These are phyloP conservation scores for Picathartes gymnocephalus DNA, from an alignment of 2,113 vertebrate species.

Conservation along the genomic window DNA sequence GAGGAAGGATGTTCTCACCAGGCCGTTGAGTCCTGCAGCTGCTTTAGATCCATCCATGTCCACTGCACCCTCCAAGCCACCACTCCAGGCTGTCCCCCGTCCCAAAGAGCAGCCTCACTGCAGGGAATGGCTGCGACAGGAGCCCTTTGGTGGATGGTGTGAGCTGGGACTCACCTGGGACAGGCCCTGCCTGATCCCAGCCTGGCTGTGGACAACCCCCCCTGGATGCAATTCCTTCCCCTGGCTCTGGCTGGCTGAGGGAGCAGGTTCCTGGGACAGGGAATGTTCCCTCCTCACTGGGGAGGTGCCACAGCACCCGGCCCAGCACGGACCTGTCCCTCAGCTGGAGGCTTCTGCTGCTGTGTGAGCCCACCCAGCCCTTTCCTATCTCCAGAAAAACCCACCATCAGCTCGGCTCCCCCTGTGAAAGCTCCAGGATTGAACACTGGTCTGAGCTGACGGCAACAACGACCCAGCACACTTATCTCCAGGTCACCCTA, in stretches of 20 bases:
- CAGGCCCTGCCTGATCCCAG: not conserved
- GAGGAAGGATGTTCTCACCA: not conserved
- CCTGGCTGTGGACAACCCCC: not conserved
- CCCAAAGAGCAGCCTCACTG: not conserved
- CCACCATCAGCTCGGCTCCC: accelerated
- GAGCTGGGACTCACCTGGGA: not conserved
- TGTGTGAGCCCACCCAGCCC: accelerated
- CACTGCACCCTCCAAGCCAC: not conserved
- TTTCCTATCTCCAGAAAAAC: not conserved
- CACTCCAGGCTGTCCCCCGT: not conserved
- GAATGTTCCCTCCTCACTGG: accelerated
- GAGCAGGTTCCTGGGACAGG: not conserved
- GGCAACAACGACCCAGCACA: not conserved
- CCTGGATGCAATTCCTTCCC: not conserved
- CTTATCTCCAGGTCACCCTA: slow-evolving; percentile 43
- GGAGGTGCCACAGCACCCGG: not conserved
- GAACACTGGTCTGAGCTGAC: not conserved
- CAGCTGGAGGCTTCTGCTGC: not conserved
- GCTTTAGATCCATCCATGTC: not conserved
- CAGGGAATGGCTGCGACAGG: not conserved
- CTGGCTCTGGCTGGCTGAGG: accelerated
- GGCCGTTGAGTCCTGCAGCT: not conserved
- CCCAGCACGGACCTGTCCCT: not conserved
- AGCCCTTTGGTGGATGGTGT: not conserved
- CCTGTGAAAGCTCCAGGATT: not conserved